phyloP scores from a whole-genome alignment of 64 coral and sea anemone species.

The Montipora capricornis region DNA sequence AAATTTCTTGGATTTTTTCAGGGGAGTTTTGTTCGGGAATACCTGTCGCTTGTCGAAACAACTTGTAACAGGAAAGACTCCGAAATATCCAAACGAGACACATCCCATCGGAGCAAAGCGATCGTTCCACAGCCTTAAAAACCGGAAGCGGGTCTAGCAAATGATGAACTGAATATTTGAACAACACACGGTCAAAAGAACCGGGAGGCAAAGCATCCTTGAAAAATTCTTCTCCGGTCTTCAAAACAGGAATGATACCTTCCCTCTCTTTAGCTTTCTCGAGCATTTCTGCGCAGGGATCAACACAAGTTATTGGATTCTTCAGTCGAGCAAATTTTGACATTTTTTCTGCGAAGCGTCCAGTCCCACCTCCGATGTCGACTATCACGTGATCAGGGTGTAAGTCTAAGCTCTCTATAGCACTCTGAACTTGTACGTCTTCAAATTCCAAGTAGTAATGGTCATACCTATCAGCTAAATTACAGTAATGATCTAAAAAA shows the following conservation, averaged over 20 bases:
- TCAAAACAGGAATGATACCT: not conserved
- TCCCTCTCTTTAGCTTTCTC: not conserved
- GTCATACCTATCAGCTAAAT: not conserved
- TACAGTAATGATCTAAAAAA: not conserved
- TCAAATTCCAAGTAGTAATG: not conserved
- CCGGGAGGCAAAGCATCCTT: not conserved
- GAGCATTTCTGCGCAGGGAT: not conserved
- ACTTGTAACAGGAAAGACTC: no score
- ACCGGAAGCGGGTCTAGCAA: not conserved
- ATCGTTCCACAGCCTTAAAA: not conserved
- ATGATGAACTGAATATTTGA: not conserved
- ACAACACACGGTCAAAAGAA: not conserved
- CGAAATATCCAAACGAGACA: no score
- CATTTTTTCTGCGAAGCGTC: not conserved
- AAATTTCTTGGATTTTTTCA: not conserved
- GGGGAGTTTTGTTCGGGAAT: no score
- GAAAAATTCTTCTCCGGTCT: not conserved
- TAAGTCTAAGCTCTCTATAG: not conserved
- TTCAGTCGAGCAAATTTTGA: not conserved
- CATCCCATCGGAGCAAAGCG: not conserved
- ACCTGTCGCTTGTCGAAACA: no score
- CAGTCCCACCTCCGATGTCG: not conserved
- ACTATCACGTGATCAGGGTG: not conserved
- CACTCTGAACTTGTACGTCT: not conserved
- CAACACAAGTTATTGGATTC: not conserved